Evolutionary conservation across 2,888 invertebrate species (phyloP), one percentile per base, ranked within the genome.

Genomic region (Drosophila acutilabella): DNA sequence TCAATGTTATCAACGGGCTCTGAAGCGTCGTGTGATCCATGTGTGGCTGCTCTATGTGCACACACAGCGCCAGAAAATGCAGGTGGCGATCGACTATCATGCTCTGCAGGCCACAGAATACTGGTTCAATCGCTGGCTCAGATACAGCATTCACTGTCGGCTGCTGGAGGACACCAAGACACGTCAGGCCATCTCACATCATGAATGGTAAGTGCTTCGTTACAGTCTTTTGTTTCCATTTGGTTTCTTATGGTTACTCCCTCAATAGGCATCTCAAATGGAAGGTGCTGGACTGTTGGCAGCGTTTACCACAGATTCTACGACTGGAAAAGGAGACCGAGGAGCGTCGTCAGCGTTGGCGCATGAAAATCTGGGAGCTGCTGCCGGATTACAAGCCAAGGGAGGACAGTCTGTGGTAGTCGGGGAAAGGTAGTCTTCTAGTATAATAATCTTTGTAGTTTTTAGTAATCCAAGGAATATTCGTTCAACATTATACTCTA

Each of bases 21-120:
- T 94, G 13, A 91, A 94, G 52, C 91, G 90, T 33, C 93, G 90
- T 75, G 87, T 87, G 8, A 93, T 95, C 2, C 61, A 82, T 7
- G 88, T 89, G 6, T 95, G 95, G 93, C 92, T 92, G 79, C 5
- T 41, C 2, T 91, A 90, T 64, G 64, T 89, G 8, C 61, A 77
- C 36, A 58, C 85, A 40, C 90, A 91, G 56, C 88, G 87, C 41
- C 92, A 94, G 73, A 94, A 95, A 89, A 93, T 93, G 82, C 95
- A 95, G 92, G 95, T 96, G 1, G 96, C 96, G 3, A 93, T 94
- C 60, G 96, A 96, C 90, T 95, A 95, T 91, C 94, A 94, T 78
- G 95, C 96, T 69, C 92, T 95, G 61, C 94, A 94, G 75, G 83
- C 95, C n/a, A 93, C 93, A 48, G 94, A 94, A 53, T 83, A 92